phyloP scores from a whole-genome alignment of 1,140 invertebrate species.

The Heliconius eleuchia region DNA sequence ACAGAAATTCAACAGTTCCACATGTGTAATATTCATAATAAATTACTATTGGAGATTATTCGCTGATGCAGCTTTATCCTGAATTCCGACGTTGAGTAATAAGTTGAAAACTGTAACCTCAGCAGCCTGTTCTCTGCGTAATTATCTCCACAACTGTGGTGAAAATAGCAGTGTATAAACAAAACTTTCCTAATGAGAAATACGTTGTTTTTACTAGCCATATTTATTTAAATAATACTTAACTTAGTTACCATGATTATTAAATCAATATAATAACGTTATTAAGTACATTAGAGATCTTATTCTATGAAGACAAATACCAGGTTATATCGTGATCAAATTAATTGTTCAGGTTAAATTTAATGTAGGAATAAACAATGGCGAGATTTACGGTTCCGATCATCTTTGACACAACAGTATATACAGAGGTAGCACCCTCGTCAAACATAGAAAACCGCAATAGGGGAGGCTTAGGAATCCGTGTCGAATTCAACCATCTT shows the following conservation, averaged over 20 bases:
- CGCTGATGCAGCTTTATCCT: background rate
- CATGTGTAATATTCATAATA: background rate
- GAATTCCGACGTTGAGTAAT: background rate
- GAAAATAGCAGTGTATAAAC: background rate
- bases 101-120: background rate
- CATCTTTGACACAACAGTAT: constrained; percentile 2
- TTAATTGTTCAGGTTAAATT: background rate
- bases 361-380: constrained; percentile 1
- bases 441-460: constrained; percentile 4
- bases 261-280: no score
- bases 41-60: background rate
- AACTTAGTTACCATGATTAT: no score
- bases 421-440: constrained; percentile 9
- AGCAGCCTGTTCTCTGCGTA: background rate
- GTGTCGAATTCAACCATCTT: background rate
- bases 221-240: background rate
- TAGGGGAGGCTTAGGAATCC: constrained; percentile 8
- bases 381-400: background rate
- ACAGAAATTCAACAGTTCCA: no score
- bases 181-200: background rate
- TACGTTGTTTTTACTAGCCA: background rate
- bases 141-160: background rate
- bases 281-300: no score
- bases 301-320: no score
- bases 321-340: background rate